Conservation (phyloP, 2,888 invertebrate species). For the Acleris holmiana region DNA sequence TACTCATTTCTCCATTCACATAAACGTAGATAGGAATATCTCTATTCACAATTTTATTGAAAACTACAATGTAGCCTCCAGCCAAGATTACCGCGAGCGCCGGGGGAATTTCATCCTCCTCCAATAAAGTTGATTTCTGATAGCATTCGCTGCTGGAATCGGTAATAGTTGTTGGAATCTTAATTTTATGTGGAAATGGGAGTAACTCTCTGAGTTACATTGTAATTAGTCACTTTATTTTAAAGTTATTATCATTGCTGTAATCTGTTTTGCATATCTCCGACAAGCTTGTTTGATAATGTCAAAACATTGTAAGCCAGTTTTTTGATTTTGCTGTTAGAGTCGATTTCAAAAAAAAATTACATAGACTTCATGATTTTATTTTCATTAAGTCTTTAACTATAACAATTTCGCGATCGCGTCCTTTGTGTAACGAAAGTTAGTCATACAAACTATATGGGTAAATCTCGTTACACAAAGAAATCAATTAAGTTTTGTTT, state of each 20-base stretch:
- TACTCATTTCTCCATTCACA: neutral
- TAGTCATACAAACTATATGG: too few species aligned
- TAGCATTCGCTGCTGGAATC: constrained; percentile 26
- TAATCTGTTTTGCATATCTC: too few species aligned
- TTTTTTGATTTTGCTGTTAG: too few species aligned
- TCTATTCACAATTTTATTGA: constrained; percentile 22
- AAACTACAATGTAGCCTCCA: neutral
- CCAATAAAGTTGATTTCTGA: constrained; percentile 35
- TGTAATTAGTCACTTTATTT: neutral
- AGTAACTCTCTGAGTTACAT: neutral
- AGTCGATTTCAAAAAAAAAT: too few species aligned
- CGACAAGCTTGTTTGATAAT: too few species aligned
- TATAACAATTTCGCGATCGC: too few species aligned
- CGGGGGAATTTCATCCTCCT: constrained; percentile 23
- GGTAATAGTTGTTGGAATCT: constrained; percentile 14
- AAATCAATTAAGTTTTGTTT: too few species aligned
- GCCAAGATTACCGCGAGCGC: constrained; percentile 20
- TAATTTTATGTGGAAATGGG: constrained; percentile 12
- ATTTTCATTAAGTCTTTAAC: too few species aligned
- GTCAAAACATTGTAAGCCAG: too few species aligned
- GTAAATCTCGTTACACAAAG: too few species aligned
- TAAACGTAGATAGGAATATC: constrained; percentile 7
- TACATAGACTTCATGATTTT: too few species aligned
- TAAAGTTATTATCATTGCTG: neutral
- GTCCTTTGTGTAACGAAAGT: too few species aligned